phyloP scores from a whole-genome alignment of 2,888 invertebrate species.

The Dynastes tityus region DNA sequence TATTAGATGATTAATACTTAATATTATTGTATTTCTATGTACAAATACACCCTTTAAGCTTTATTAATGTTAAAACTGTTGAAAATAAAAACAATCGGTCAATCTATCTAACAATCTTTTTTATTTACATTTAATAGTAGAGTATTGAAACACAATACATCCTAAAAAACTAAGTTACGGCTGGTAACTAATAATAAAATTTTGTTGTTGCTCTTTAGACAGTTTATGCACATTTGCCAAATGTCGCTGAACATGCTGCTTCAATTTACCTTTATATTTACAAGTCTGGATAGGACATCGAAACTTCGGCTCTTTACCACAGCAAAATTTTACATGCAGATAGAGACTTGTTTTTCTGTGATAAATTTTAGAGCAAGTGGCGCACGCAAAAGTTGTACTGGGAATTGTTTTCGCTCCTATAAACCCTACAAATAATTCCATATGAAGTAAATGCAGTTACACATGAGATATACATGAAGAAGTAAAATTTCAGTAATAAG shows the following conservation, averaged over 20 bases:
- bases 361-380: slow-evolving; percentile 39
- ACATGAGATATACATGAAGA: background rate
- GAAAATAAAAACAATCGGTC: background rate
- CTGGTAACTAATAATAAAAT: slow-evolving; percentile 28
- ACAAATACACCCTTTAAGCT: background rate
- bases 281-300: slow-evolving; percentile 45
- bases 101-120: too few relatives aligned
- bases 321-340: slow-evolving; percentile 47
- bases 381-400: slow-evolving; percentile 17
- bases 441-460: slow-evolving; percentile 2
- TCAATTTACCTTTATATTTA: slow-evolving; percentile 48
- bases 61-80: background rate
- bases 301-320: slow-evolving; percentile 49
- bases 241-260: slow-evolving; percentile 50
- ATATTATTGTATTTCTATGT: too few relatives aligned
- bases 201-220: slow-evolving; percentile 29
- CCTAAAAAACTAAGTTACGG: background rate
- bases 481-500: too few relatives aligned
- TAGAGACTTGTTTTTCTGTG: slow-evolving; percentile 44
- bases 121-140: too few relatives aligned
- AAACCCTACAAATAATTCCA: slow-evolving; percentile 14
- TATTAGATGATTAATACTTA: too few relatives aligned
- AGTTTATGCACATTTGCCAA: slow-evolving; percentile 46
- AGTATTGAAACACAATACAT: background rate
- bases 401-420: background rate